A percentile compares a stretch with the other conserved stretches of the same genome.
Evolutionary conservation across 1,140 invertebrate genomes (phyloP).

Genomic region (Homarus americanus): DNA sequence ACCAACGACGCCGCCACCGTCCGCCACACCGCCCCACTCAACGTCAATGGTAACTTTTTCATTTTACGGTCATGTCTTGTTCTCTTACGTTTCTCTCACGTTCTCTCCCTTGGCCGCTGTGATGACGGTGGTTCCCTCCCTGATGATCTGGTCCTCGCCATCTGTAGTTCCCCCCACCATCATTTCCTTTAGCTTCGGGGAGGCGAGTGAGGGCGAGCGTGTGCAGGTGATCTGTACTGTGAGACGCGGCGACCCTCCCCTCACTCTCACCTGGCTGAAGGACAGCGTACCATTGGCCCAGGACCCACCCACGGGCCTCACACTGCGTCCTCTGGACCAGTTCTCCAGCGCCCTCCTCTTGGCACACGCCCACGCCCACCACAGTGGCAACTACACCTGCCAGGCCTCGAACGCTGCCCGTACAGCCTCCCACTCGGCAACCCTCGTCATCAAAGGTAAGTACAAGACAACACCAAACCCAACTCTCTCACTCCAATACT

Average conservation of each 20-base stretch:
- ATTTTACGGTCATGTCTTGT: constrained; percentile 77
- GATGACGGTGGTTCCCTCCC: not conserved
- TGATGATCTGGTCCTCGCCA: not conserved
- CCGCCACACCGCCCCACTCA: constrained; percentile 86
- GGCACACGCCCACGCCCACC: constrained; percentile 56
- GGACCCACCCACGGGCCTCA: constrained; percentile 47
- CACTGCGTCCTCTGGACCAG: constrained; percentile 83
- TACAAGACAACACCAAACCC: constrained; percentile 21
- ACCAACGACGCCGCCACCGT: constrained; percentile 86
- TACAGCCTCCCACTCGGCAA: constrained; percentile 86
- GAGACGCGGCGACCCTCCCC: constrained; percentile 86
- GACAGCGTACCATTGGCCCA: constrained; percentile 82
- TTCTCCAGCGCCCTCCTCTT: constrained; percentile 65
- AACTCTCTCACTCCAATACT: not conserved
- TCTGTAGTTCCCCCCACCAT: constrained; percentile 75
- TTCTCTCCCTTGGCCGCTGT: constrained; percentile 29
- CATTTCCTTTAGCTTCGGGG: constrained; percentile 74
- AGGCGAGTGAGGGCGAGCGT: constrained; percentile 74
- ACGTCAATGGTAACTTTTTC: constrained; percentile 84
- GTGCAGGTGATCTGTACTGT: constrained; percentile 82
- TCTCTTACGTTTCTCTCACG: not conserved
- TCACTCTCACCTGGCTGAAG: constrained; percentile 88
- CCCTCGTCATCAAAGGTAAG: constrained; percentile 83
- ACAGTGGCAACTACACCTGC: constrained; percentile 77
- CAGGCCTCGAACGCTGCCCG: constrained; percentile 84